Evolutionary conservation across 2,888 invertebrate genomes (phyloP), one percentile per base, ranked within the genome.

Genomic region (Congeria kusceri): DNA sequence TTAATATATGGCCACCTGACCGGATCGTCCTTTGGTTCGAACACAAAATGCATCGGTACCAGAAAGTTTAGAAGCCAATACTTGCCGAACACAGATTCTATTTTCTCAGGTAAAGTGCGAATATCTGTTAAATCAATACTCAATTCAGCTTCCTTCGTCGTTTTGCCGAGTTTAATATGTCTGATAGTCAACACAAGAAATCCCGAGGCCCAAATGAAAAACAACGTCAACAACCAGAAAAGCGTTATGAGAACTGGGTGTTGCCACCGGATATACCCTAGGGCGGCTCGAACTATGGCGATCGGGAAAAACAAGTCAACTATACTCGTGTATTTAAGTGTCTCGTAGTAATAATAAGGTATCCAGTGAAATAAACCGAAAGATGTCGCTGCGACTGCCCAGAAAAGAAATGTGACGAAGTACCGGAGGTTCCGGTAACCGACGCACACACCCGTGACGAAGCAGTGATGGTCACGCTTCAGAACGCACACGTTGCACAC

Each of bases 381-480:
- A 18, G 81, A 56, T 27, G 86, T 86, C 2, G 84, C 86, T 7
- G 89, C 39, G 18, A 74, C 67, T 0, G 88, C 80, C 89, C 91
- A 92, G 68, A 91, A 86, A 13, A 85, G 78, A 71, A 92, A 91
- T 23, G 91, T 87, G 39, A 88, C 74, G 65, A 92, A 93, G 78
- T 91, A 88, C 25, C 92, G 86, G 62, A 90, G 89, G 81, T 93
- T 93, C n/a, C 86, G 67, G 68, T 88, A 88, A 0, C 92, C 92
- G 15, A 93, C 83, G 74, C 92, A 93, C 18, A 86, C 80, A 20
- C 91, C 89, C 5, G 91, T 86, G 78, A 92, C 90, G 82, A 89
- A 92, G 72, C 92, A 93, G 75, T 93, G 92, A 77, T 93, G 92
- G 84, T 92, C 92, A 5, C 92, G 77, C 77, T 92, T 92, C 13